phyloP scores from a whole-genome alignment of 30 jellyfish, hydroid and myxozoan genomes.

The Aurelia aurita region DNA sequence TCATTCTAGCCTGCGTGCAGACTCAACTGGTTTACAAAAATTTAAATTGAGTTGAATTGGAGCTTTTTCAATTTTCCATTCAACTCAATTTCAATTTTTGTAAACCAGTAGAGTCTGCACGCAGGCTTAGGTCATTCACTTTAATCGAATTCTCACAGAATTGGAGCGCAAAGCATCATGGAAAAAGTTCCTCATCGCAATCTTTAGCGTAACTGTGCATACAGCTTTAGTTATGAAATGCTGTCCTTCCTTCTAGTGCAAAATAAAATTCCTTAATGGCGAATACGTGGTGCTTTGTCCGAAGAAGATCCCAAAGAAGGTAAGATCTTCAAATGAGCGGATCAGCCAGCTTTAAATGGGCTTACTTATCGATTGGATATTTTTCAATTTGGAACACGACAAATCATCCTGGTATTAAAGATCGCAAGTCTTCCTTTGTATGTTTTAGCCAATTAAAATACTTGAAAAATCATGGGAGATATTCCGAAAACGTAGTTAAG shows the following conservation, averaged over 20 bases:
- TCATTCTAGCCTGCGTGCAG: no score
- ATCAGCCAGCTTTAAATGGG: no score
- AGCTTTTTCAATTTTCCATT: no score
- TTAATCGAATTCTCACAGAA: no score
- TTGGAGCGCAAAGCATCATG: no score
- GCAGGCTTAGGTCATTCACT: no score
- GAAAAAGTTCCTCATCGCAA: no score
- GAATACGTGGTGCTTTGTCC: constrained; percentile 72
- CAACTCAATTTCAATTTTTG: no score
- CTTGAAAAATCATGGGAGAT: background rate
- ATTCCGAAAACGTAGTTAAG: background rate
- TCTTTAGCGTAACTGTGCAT: background rate
- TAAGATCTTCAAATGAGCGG: background rate
- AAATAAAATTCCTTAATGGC: constrained; percentile 44
- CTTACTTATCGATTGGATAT: background rate
- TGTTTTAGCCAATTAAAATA: background rate
- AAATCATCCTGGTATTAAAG: constrained; percentile 2
- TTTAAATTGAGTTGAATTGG: no score
- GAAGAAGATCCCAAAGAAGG: constrained; percentile 60
- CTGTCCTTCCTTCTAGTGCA: constrained; percentile 48
- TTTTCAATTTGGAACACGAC: background rate
- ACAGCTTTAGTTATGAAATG: background rate
- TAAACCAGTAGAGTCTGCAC: no score
- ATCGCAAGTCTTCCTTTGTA: background rate
- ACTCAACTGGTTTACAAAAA: no score